A percentile compares a stretch with the other conserved stretches of the same genome.
phyloP scores from a whole-genome alignment of 2,113 vertebrate genomes.

The Dipodomys ordii region DNA sequence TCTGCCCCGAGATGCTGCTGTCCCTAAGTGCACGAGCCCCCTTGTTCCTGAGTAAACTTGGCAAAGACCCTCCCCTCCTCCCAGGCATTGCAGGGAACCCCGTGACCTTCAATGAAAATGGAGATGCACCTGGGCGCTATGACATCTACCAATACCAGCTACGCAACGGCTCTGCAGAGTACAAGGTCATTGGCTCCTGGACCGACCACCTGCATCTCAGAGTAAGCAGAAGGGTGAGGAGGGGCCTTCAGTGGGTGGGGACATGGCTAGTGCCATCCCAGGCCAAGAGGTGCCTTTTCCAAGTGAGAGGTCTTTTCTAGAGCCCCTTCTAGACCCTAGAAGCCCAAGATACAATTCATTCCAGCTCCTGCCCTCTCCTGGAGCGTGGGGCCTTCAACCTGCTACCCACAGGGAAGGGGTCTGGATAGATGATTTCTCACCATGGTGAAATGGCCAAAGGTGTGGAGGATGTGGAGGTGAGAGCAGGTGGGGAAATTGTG shows the following conservation, averaged over 20 bases:
- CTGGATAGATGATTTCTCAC: too few species aligned
- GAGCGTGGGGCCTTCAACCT: background rate
- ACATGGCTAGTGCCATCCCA: fast-evolving
- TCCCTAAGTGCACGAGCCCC: background rate
- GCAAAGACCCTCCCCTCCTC: background rate
- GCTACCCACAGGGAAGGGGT: background rate
- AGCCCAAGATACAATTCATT: too few species aligned
- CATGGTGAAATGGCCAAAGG: background rate
- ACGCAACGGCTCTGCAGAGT: slow-evolving; percentile 91
- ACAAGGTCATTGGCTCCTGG: slow-evolving; percentile 96
- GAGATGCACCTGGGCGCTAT: slow-evolving; percentile 95
- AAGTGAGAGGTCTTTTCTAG: too few species aligned
- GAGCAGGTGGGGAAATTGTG: background rate
- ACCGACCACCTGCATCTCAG: slow-evolving; percentile 93
- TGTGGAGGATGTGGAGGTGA: fast-evolving
- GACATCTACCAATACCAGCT: slow-evolving; percentile 99
- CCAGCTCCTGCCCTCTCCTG: too few species aligned
- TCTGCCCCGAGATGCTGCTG: background rate
- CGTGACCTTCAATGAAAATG: slow-evolving; percentile 96
- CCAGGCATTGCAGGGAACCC: slow-evolving; percentile 95
- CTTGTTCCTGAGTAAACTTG: background rate
- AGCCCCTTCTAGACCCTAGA: too few species aligned
- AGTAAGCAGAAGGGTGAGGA: slow-evolving; percentile 82
- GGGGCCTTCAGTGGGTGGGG: fast-evolving
- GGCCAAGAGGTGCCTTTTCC: too few species aligned